Evolutionary conservation across 1,140 invertebrate genomes (phyloP).

Genomic region (Zaprionus camerounensis): DNA sequence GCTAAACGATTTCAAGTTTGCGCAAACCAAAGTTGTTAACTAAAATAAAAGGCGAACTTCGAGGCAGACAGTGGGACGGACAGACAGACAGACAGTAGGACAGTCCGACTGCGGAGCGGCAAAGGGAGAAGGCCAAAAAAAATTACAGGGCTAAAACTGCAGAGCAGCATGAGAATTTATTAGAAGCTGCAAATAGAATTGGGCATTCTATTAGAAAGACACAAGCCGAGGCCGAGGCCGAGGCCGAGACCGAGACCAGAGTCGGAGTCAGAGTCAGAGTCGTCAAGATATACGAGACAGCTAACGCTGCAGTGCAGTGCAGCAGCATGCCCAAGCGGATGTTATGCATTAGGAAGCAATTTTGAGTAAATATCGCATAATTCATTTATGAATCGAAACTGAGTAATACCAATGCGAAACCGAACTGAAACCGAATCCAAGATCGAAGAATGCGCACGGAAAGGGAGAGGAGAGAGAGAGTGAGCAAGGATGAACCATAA

Average conservation of each 20-base stretch:
- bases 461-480: slow-evolving; percentile 13
- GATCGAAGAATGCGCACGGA: no score
- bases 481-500: no score
- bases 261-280: background rate
- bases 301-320: background rate
- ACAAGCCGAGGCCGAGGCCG: slow-evolving; percentile 7
- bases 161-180: slow-evolving; percentile 61
- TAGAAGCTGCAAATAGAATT: slow-evolving; percentile 58
- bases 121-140: slow-evolving; percentile 17
- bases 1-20: slow-evolving; percentile 70
- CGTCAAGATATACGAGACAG: slow-evolving; percentile 7
- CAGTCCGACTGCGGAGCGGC: background rate
- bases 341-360: slow-evolving; percentile 78
- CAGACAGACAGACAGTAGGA: slow-evolving; percentile 12
- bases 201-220: slow-evolving; percentile 52
- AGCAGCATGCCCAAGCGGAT: slow-evolving; percentile 41
- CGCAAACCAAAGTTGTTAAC: slow-evolving; percentile 63
- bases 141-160: slow-evolving; percentile 49
- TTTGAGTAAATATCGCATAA: slow-evolving; percentile 83
- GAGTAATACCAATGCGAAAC: slow-evolving; percentile 22
- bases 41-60: slow-evolving; percentile 56
- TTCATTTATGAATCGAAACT: slow-evolving; percentile 72
- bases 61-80: slow-evolving; percentile 11
- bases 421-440: slow-evolving; percentile 32
- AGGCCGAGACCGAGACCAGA: background rate